Base-by-base conservation (phyloP, 2,113 vertebrate genomes). In the Aviceda subcristata region DNA sequence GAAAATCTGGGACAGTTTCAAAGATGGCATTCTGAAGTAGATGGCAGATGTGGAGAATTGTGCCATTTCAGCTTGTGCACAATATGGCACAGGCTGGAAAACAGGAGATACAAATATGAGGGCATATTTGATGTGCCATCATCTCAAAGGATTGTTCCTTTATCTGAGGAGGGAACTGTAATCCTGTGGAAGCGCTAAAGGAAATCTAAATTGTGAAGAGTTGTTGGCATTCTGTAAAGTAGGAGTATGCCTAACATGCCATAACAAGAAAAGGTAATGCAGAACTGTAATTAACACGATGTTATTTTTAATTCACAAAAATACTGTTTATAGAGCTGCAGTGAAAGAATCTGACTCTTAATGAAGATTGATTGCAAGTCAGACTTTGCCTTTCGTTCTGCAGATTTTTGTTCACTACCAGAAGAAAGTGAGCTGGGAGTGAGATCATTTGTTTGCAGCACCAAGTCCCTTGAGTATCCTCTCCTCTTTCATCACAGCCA, bases 271-370 rank as follows among this genome's bases (percentile, higher is more conserved):
- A 92, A 96, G 93, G 94, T 97, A 96, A 97, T 78, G 79, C 94
- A 96, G 94, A 93, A 86, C 95, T 95, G 93, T 95, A 97, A 96
- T 96, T 97, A 97, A 95, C 87, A 93, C 4, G 0, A 94, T 95
- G 93, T 95, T 97, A 96, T 95, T 97, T 93, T 95, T 96, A 97
- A 97, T 98, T 96, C 90, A 95, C 83, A 92, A 95, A 92, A 96
- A 95, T 90, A 91, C 88, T 96, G 84, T 97, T 97, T 97, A 92
- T 94, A 92, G 94, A 89, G 57, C 81, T 91, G 41, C 73, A 53
- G 76, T 82, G 89, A 94, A 95, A 93, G 94, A 94, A 92, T 77
- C 69, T 94, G 95, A 93, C 93, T 95, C 71, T 91, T 95, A 96
- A 94, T 94, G 87, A 88, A 95, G 91, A 97, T 94, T 95, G 94